Evolutionary conservation across 2,113 vertebrate genomes (phyloP), one percentile per base, ranked within the genome.

Genomic region (Macrotus californicus): DNA sequence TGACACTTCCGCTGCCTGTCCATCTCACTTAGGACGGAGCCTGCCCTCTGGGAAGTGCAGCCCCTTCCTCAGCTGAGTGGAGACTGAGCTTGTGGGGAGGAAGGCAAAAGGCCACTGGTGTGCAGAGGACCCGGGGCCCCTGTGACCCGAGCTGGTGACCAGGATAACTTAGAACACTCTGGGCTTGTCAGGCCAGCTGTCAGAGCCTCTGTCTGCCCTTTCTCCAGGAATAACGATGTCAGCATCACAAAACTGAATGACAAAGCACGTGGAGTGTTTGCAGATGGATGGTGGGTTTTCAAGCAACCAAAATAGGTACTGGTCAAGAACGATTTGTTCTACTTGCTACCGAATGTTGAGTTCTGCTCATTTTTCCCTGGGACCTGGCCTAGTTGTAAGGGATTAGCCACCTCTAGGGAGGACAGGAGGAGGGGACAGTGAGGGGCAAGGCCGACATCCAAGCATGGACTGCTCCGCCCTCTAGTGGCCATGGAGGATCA

Each of bases 401-500:
- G 14, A 39, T 34, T 9, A 36, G 73, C 73, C 46, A 75, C 66
- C 76, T 56, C 75, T 16, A 64, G 81, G 56, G 73, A 79, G 64
- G 75, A 19, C n/a, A 12, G 46, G 48, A 54, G 18, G 7, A 26
- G 36, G 34, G 61, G 12, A 31, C 66, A 26, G n/a, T 3, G 43
- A 39, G 2, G 4, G 7, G 1, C 26, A 12, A 34, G 29, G 8
- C 34, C 6, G 1, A 5, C 18, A 24, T 56, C 54, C 19, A 7
- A 36, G 61, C 24, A 2, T 0, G 48, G 84, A 19, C 56, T 0
- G 0, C 88, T 41, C 29, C 18, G 1, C 92, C 93, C 90, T 96
- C 95, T 87, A 85, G 95, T 48, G 96, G 91, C 56, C 16, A 6
- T 7, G 10, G 73, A 56, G 70, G 75, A 10, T 22, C 3, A 2